Percentiles rank a stretch among this genome's conserved stretches.
These are phyloP conservation scores for Drosophila lacicola DNA, from an alignment of 2,888 invertebrate species.

Conservation along the genomic window DNA sequence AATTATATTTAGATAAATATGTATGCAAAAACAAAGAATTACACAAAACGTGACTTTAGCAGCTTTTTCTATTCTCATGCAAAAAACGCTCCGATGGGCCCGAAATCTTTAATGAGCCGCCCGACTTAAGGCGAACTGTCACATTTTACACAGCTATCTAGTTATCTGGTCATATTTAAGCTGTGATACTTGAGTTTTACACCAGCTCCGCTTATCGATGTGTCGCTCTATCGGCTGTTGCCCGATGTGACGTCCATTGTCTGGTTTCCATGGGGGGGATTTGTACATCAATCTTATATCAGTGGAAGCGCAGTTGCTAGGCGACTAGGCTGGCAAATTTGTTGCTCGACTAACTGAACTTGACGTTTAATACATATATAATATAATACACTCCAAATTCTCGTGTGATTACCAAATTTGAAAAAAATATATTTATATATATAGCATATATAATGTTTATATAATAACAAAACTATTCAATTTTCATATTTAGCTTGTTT, in stretches of 20 bases:
- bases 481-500: slow-evolving; percentile 4
- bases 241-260: slow-evolving; percentile 38
- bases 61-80: background rate
- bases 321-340: slow-evolving; percentile 25
- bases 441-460: slow-evolving; percentile 13
- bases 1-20: no score
- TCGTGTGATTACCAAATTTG: slow-evolving; percentile 9
- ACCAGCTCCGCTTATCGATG: slow-evolving; percentile 63
- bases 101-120: slow-evolving; percentile 15
- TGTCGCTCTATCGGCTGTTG: slow-evolving; percentile 30
- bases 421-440: slow-evolving; percentile 6
- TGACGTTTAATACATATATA: slow-evolving; percentile 19
- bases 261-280: slow-evolving; percentile 42
- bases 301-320: slow-evolving; percentile 46
- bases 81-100: background rate
- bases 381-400: slow-evolving; percentile 16
- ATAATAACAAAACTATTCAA: slow-evolving; percentile 2
- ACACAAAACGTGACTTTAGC: no score
- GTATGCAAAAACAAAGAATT: no score
- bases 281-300: slow-evolving; percentile 59
- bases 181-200: slow-evolving; percentile 54
- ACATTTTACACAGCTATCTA: slow-evolving; percentile 36
- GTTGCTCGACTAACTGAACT: slow-evolving; percentile 12
- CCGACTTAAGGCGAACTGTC: slow-evolving; percentile 48
- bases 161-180: slow-evolving; percentile 54